These are phyloP conservation scores for Pelusios castaneus DNA, from an alignment of 2,113 vertebrate species.

Conservation along the genomic window DNA sequence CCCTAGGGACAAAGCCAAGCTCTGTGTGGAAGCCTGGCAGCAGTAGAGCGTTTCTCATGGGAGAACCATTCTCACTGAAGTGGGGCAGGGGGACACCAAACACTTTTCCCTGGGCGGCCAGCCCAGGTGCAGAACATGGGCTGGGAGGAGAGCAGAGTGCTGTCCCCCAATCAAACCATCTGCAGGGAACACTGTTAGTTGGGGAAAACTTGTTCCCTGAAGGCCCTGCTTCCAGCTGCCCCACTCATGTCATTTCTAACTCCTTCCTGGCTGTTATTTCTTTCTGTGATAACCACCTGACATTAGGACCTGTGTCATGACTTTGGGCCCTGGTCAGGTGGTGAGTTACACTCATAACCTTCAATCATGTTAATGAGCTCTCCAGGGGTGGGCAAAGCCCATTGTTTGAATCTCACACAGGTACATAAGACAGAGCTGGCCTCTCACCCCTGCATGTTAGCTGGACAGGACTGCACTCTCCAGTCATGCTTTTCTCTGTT, in stretches of 20 bases:
- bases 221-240: neutral
- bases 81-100: neutral
- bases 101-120: neutral
- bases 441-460: neutral
- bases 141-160: neutral
- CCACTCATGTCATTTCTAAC: neutral
- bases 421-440: neutral
- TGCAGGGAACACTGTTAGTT: neutral
- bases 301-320: neutral
- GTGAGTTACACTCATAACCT: neutral
- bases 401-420: neutral
- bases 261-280: neutral
- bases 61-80: neutral
- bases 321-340: neutral
- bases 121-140: neutral
- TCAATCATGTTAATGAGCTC: neutral
- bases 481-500: neutral
- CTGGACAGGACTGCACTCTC: neutral
- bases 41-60: neutral
- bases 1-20: neutral
- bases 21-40: neutral
- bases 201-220: too few relatives aligned
- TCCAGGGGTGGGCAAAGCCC: neutral
- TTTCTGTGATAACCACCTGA: neutral
- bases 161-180: neutral